Evolutionary conservation across 2,888 invertebrate genomes (phyloP).

Genomic region (Agonopterix heracliana): DNA sequence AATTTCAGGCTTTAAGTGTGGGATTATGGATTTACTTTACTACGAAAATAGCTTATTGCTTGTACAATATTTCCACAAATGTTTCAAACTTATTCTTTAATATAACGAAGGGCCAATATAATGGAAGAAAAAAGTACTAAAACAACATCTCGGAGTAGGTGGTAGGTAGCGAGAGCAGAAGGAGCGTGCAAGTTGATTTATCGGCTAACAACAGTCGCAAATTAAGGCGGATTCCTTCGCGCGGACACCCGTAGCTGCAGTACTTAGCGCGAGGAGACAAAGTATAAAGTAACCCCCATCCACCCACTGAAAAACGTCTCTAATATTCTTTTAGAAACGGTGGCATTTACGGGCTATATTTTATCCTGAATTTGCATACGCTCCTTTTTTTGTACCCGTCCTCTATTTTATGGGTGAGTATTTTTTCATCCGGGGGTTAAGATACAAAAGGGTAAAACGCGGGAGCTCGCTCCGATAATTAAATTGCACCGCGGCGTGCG

Average conservation of each 20-base stretch:
- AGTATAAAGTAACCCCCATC: conserved; percentile 72
- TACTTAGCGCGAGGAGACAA: conserved; percentile 73
- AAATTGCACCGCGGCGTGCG: conserved; percentile 63
- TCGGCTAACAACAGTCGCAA: conserved; percentile 66
- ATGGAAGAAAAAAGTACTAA: no score
- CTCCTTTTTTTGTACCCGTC: conserved; percentile 75
- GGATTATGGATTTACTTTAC: no score
- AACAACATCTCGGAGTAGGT: no score
- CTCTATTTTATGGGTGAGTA: conserved; percentile 76
- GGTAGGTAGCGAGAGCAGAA: not conserved
- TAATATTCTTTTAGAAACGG: conserved; percentile 78
- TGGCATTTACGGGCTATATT: conserved; percentile 79
- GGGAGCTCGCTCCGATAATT: conserved; percentile 69
- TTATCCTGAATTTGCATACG: conserved; percentile 78
- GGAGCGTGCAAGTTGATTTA: conserved; percentile 54
- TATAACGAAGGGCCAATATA: not conserved
- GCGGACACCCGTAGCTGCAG: conserved; percentile 67
- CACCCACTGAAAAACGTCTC: conserved; percentile 78
- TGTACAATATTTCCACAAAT: not conserved
- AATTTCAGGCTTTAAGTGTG: no score
- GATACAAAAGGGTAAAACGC: conserved; percentile 77
- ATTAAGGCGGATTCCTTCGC: conserved; percentile 63
- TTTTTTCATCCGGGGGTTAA: conserved; percentile 75
- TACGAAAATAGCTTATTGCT: no score
- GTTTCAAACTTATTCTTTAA: not conserved